Percentiles rank a stretch among this genome's conserved stretches.
Evolutionary conservation across 2,797 vertebrate species (phyloP).

Genomic region (Hozukius guyotensis): DNA sequence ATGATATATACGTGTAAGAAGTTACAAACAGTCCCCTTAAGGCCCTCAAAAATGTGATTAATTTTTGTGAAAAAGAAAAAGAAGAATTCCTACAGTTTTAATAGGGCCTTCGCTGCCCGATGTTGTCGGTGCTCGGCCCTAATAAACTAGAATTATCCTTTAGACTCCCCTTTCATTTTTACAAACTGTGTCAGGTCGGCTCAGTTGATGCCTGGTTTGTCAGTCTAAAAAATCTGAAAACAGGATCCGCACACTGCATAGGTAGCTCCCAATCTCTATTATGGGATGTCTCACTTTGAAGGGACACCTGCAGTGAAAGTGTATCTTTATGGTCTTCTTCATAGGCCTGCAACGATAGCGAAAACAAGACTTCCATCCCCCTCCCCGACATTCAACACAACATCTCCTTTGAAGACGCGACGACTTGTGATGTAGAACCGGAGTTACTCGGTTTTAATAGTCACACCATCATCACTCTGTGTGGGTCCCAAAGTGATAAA

Average conservation of each 20-base stretch:
- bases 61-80: too few species aligned
- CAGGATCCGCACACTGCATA: too few species aligned
- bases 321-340: slow-evolving; percentile 40
- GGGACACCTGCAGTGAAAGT: slow-evolving; percentile 60
- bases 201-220: slow-evolving; percentile 14
- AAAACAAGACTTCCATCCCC: slow-evolving; percentile 10
- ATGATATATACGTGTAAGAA: too few species aligned
- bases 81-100: too few species aligned
- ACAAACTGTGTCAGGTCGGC: background rate
- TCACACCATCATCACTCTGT: slow-evolving; percentile 35
- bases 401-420: slow-evolving; percentile 48
- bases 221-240: background rate
- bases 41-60: too few species aligned
- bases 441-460: slow-evolving; percentile 34
- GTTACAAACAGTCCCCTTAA: too few species aligned
- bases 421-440: slow-evolving; percentile 48
- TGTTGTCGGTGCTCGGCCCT: too few species aligned
- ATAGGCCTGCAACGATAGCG: slow-evolving; percentile 32
- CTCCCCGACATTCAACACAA: slow-evolving; percentile 9
- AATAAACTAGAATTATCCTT: background rate
- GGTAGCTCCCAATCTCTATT: background rate
- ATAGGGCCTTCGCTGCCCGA: too few species aligned
- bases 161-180: background rate
- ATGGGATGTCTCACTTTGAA: slow-evolving; percentile 35
- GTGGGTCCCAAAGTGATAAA: slow-evolving; percentile 50